Percentiles rank a stretch among this genome's conserved stretches.
Evolutionary conservation across 2,797 vertebrate genomes (phyloP).

Genomic region (Pygocentrus nattereri): DNA sequence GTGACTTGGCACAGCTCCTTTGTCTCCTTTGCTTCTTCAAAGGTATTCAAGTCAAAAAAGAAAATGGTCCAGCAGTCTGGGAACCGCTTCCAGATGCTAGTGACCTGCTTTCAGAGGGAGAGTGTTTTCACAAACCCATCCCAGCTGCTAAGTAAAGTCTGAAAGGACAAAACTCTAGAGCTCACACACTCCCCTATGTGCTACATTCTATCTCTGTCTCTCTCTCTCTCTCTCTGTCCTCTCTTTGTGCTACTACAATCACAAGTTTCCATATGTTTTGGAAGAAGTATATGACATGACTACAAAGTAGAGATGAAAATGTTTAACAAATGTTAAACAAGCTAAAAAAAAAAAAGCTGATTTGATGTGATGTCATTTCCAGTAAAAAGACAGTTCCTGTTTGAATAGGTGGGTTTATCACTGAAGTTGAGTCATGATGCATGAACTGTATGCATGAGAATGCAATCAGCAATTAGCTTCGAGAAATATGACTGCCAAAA

Average conservation of each 20-base stretch:
- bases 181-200: slow-evolving; percentile 17
- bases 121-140: slow-evolving; percentile 73
- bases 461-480: too few species aligned
- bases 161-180: slow-evolving; percentile 34
- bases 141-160: slow-evolving; percentile 70
- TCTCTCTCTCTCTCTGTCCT: background rate
- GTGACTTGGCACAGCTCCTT: background rate
- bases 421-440: too few species aligned
- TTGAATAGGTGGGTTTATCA: too few species aligned
- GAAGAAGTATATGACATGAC: too few species aligned
- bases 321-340: too few species aligned
- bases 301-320: too few species aligned
- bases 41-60: slow-evolving; percentile 76
- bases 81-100: slow-evolving; percentile 78
- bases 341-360: too few species aligned
- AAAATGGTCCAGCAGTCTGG: slow-evolving; percentile 68
- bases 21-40: slow-evolving; percentile 64
- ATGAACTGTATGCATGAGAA: too few species aligned
- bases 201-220: slow-evolving; percentile 16
- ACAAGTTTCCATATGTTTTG: too few species aligned
- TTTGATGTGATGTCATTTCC: too few species aligned
- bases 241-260: background rate
- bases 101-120: slow-evolving; percentile 72
- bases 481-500: too few species aligned
- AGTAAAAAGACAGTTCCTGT: too few species aligned